Evolutionary conservation across 2,113 vertebrate species (phyloP).

Genomic region (Chaetops frenatus): DNA sequence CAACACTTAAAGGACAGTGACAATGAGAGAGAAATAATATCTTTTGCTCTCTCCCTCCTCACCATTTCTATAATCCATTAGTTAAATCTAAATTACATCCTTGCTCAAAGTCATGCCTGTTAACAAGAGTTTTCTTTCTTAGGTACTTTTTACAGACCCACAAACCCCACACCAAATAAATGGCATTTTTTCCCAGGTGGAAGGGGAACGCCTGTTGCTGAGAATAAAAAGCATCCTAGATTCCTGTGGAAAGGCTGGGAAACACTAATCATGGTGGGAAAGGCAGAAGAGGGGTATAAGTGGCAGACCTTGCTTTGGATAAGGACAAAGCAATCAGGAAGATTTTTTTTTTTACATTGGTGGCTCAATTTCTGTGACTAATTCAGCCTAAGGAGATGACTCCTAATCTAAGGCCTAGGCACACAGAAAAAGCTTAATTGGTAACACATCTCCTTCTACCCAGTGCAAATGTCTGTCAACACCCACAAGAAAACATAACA

Average conservation of each 20-base stretch:
- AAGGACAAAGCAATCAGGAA: neutral
- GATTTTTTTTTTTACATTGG: neutral
- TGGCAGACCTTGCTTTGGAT: neutral
- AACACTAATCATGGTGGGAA: neutral
- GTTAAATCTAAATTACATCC: neutral
- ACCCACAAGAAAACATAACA: neutral
- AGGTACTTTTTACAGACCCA: neutral
- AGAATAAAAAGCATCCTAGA: neutral
- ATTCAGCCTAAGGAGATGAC: neutral
- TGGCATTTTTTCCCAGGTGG: neutral
- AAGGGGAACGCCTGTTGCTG: neutral
- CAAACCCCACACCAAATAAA: neutral
- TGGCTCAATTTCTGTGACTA: neutral
- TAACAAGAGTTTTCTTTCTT: neutral
- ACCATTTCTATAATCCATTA: neutral
- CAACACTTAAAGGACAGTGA: neutral
- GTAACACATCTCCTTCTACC: neutral
- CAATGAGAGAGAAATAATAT: neutral
- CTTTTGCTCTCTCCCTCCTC: neutral
- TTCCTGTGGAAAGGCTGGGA: neutral
- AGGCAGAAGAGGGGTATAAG: neutral
- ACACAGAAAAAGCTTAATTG: neutral
- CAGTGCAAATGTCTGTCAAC: neutral
- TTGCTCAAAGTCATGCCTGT: neutral
- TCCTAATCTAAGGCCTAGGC: neutral